Conservation (phyloP, 2,113 vertebrate genomes). For the Scopus umbretta region DNA sequence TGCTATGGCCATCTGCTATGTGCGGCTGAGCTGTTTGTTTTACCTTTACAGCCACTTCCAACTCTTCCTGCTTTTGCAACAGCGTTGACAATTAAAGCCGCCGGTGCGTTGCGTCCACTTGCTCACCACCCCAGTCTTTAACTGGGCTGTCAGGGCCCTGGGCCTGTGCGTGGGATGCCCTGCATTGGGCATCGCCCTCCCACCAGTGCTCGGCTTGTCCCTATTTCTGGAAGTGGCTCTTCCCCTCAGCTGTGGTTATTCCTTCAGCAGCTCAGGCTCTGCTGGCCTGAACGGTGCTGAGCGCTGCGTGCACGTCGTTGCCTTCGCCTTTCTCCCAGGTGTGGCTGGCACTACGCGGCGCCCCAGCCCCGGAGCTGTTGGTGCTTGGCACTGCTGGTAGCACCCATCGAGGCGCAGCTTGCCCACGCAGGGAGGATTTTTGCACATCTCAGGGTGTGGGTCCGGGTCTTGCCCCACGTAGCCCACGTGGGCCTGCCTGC, state of each 20-base stretch:
- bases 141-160: no score
- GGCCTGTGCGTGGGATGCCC: not conserved
- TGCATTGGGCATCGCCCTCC: not conserved
- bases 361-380: no score
- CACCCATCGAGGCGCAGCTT: not conserved
- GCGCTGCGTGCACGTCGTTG: not conserved
- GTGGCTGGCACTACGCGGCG: not conserved
- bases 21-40: not conserved
- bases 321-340: not conserved
- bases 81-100: not conserved
- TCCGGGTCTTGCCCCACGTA: not conserved
- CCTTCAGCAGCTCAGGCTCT: not conserved
- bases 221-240: rapidly evolving
- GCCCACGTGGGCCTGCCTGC: not conserved
- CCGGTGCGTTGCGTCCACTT: not conserved
- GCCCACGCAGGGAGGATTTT: not conserved
- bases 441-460: not conserved
- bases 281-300: not conserved
- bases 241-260: not conserved
- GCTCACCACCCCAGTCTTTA: not conserved
- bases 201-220: rapidly evolving
- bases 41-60: not conserved
- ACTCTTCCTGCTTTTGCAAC: not conserved
- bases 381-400: not conserved
- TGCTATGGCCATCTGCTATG: rapidly evolving